Conservation (phyloP, 2,797 vertebrate genomes). For the Sebastes itinus region DNA sequence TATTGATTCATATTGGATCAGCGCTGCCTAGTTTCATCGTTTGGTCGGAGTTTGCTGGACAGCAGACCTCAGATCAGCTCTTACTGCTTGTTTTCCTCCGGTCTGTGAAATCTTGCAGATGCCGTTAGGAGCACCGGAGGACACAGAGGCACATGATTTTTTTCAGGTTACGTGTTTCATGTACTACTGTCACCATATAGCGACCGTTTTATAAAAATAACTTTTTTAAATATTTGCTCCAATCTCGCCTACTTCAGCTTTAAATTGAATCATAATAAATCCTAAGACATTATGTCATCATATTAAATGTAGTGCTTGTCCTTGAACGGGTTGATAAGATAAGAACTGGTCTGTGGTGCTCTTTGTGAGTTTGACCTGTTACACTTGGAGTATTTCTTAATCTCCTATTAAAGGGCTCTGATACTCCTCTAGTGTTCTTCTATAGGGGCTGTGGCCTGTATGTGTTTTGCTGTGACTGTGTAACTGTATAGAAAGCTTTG, state of each 20-base stretch:
- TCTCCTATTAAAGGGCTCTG: not conserved
- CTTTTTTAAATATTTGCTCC: too few relatives aligned
- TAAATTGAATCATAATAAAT: not conserved
- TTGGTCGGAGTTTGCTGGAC: too few relatives aligned
- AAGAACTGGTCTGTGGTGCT: not conserved
- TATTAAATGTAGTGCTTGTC: not conserved
- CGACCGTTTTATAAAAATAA: fast-evolving
- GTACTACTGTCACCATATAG: too few relatives aligned
- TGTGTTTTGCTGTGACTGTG: conserved; percentile 9
- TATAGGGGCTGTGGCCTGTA: not conserved
- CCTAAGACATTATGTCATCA: not conserved
- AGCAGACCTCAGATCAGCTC: too few relatives aligned
- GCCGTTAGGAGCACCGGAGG: too few relatives aligned
- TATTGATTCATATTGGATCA: too few relatives aligned
- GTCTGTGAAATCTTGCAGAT: too few relatives aligned
- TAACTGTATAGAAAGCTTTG: conserved; percentile 2
- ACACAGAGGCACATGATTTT: too few relatives aligned
- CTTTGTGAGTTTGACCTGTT: not conserved
- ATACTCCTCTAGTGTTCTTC: not conserved
- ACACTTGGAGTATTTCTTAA: not conserved
- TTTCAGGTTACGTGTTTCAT: too few relatives aligned
- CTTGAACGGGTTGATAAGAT: not conserved
- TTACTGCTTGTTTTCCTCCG: too few relatives aligned
- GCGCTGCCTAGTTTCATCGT: too few relatives aligned
- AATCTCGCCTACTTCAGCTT: too few relatives aligned